Percentiles rank a stretch among this genome's conserved stretches.
Conservation (phyloP, 2,888 invertebrate genomes). For the Drosophila ustulata region DNA sequence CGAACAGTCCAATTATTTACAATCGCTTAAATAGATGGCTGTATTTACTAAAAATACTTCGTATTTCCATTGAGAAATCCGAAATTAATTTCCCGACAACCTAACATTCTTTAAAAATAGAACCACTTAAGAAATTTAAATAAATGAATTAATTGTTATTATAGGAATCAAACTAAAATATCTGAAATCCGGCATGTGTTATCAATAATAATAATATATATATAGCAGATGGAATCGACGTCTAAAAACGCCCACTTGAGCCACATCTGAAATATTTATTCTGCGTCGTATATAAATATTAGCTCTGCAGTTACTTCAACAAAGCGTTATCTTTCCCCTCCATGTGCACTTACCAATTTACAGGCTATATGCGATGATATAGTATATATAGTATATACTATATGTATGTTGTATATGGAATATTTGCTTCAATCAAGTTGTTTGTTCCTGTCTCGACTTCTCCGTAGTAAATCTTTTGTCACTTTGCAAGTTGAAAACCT, state of each 20-base stretch:
- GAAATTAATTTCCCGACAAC: not conserved
- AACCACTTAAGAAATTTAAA: not conserved
- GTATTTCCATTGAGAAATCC: not conserved
- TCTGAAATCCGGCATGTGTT: not conserved
- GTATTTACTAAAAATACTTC: not conserved
- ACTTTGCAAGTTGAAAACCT: conserved; percentile 22
- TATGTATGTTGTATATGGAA: not conserved
- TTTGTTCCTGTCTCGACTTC: conserved; percentile 41
- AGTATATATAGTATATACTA: conserved; percentile 6
- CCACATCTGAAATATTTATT: conserved; percentile 11
- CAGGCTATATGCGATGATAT: conserved; percentile 19
- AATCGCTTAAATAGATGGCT: not conserved
- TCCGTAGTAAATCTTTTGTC: conserved; percentile 21
- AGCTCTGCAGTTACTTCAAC: conserved; percentile 27
- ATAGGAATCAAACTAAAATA: not conserved
- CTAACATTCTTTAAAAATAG: not conserved
- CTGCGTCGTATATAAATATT: conserved; percentile 32
- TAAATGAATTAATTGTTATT: not conserved
- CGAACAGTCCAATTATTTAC: not conserved
- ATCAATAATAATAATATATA: not conserved
- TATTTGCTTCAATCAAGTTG: conserved; percentile 55
- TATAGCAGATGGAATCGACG: not conserved
- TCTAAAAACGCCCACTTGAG: conserved; percentile 38
- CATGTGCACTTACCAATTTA: conserved; percentile 38
- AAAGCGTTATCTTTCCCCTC: conserved; percentile 41